Percentiles rank a stretch among this genome's conserved stretches.
Evolutionary conservation across 2,888 invertebrate genomes (phyloP).

Genomic region (Drosophila meridionalis): DNA sequence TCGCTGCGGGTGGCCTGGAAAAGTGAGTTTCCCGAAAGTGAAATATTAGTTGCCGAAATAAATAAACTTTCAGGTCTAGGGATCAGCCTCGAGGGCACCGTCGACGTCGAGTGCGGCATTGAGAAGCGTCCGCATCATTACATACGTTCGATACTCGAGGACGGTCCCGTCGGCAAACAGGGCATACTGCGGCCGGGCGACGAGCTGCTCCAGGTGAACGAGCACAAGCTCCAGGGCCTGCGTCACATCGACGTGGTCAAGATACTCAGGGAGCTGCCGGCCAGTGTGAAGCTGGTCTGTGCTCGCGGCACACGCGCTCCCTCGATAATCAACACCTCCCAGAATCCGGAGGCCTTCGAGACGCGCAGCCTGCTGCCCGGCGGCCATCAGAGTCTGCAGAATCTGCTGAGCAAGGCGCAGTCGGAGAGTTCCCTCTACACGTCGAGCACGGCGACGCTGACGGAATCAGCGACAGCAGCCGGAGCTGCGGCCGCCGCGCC

Average conservation of each 20-base stretch:
- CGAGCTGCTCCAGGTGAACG: slow-evolving; percentile 98
- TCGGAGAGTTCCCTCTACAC: slow-evolving; percentile 97
- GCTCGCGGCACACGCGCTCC: slow-evolving; percentile 89
- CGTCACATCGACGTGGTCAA: slow-evolving; percentile 98
- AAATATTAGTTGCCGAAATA: slow-evolving; percentile 96
- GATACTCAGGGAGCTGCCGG: slow-evolving; percentile 96
- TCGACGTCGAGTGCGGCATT: slow-evolving; percentile 98
- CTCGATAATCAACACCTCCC: slow-evolving; percentile 91
- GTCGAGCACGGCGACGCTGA: slow-evolving; percentile 92
- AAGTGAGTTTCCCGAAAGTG: slow-evolving; percentile 91
- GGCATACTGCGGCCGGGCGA: slow-evolving; percentile 97
- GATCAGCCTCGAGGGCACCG: slow-evolving; percentile 98
- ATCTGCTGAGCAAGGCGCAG: slow-evolving; percentile 95
- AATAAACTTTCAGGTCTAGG: slow-evolving; percentile 97
- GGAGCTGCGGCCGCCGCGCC: slow-evolving; percentile 58
- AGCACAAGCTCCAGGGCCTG: slow-evolving; percentile 94
- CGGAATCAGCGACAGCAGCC: slow-evolving; percentile 86
- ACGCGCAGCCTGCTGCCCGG: slow-evolving; percentile 93
- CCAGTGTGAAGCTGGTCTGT: slow-evolving; percentile 95
- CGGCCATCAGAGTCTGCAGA: slow-evolving; percentile 92
- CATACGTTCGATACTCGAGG: slow-evolving; percentile 97
- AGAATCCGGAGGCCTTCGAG: slow-evolving; percentile 92
- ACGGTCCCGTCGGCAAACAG: slow-evolving; percentile 98
- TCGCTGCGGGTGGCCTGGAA: slow-evolving; percentile 92
- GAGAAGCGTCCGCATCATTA: slow-evolving; percentile 99